These are phyloP conservation scores for Gila robusta DNA, from an alignment of 2,797 vertebrate species.

Conservation along the genomic window DNA sequence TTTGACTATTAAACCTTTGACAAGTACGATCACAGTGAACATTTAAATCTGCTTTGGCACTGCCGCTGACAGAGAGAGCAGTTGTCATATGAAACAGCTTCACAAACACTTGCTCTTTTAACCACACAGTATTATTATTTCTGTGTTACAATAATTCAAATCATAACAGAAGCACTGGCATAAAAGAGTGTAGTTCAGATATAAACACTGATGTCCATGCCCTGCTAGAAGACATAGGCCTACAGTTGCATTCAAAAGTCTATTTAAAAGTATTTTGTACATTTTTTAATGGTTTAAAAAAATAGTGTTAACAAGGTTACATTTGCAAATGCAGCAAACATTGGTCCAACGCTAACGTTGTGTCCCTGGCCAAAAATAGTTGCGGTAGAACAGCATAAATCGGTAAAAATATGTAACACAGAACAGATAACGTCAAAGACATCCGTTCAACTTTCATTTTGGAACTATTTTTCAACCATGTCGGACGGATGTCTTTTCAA, in stretches of 20 bases:
- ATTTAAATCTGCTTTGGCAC: background rate
- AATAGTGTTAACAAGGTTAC: too few species aligned
- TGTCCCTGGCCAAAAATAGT: too few species aligned
- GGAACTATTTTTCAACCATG: too few species aligned
- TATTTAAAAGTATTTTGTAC: background rate
- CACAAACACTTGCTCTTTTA: background rate
- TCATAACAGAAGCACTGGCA: background rate
- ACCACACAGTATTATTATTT: background rate
- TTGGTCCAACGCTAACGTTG: too few species aligned
- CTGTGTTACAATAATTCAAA: background rate
- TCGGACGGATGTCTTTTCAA: too few species aligned
- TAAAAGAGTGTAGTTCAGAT: background rate
- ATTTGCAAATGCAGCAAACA: too few species aligned
- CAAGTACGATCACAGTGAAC: background rate
- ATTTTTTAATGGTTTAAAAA: too few species aligned
- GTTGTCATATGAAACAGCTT: background rate
- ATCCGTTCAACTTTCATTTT: too few species aligned
- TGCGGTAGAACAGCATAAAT: too few species aligned
- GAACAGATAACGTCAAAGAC: too few species aligned
- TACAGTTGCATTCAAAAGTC: background rate
- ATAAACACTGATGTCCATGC: background rate
- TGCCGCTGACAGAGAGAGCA: background rate
- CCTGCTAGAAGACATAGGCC: background rate
- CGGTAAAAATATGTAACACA: too few species aligned
- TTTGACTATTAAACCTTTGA: background rate